Percentiles rank a stretch among this genome's conserved stretches.
phyloP scores from a whole-genome alignment of 2,888 invertebrate genomes.

The Flexamia atlantica region DNA sequence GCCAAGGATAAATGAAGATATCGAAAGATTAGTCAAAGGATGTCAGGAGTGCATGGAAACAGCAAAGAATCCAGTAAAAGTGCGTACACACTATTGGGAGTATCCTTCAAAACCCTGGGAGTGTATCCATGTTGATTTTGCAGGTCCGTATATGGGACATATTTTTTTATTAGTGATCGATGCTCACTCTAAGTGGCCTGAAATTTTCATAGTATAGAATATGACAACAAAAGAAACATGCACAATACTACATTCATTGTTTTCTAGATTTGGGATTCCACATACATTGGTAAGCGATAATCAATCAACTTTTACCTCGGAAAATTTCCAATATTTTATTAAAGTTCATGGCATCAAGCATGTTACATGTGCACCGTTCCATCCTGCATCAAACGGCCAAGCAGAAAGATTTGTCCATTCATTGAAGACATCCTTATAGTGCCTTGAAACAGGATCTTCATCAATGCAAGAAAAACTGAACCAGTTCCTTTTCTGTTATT shows the following conservation, averaged over 20 bases:
- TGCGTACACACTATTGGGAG: background rate
- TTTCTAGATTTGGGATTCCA: background rate
- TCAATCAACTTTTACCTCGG: background rate
- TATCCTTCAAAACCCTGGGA: background rate
- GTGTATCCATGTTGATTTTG: background rate
- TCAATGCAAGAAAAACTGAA: too few species aligned
- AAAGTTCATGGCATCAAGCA: background rate
- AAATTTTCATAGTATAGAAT: background rate
- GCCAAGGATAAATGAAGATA: background rate
- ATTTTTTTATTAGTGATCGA: background rate
- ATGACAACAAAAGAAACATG: background rate
- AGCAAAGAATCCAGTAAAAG: background rate
- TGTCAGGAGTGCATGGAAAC: background rate
- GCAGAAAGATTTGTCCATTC: constrained; percentile 9
- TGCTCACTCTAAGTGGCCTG: background rate
- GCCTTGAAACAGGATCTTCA: too few species aligned
- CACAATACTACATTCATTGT: background rate
- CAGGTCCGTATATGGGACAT: background rate
- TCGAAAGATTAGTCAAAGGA: background rate
- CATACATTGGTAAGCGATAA: background rate
- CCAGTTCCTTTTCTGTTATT: too few species aligned
- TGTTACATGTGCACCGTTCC: constrained; percentile 60
- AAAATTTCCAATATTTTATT: background rate
- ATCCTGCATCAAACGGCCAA: constrained; percentile 57
- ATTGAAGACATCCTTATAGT: background rate